Conservation (phyloP, 1,140 invertebrate species). For the Hyles vespertilio region DNA sequence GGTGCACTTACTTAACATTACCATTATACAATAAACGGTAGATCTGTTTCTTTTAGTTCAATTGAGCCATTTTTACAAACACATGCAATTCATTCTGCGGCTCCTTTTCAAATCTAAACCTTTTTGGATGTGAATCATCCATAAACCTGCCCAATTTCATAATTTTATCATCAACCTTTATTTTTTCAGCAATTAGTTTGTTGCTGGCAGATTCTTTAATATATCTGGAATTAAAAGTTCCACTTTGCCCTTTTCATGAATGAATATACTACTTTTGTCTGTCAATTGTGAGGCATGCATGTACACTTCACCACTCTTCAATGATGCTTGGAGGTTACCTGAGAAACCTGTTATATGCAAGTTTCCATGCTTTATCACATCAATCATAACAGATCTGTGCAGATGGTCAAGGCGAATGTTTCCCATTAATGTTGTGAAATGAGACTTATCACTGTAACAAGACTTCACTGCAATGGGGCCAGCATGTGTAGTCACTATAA, state of each 20-base stretch:
- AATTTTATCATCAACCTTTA: slow-evolving; percentile 66
- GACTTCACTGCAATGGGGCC: slow-evolving; percentile 66
- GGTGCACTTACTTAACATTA: neutral
- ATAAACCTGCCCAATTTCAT: slow-evolving; percentile 64
- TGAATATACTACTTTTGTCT: slow-evolving; percentile 72
- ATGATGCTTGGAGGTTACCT: slow-evolving; percentile 63
- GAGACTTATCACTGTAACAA: slow-evolving; percentile 70
- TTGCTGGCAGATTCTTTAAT: slow-evolving; percentile 62
- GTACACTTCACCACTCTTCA: slow-evolving; percentile 70
- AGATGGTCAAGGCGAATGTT: slow-evolving; percentile 60
- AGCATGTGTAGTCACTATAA: slow-evolving; percentile 58
- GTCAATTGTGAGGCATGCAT: slow-evolving; percentile 67
- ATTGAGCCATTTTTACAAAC: slow-evolving; percentile 73
- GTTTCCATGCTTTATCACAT: slow-evolving; percentile 69
- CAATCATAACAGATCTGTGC: slow-evolving; percentile 63
- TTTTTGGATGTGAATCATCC: slow-evolving; percentile 65
- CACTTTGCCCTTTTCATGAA: slow-evolving; percentile 72
- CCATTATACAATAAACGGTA: slow-evolving; percentile 50
- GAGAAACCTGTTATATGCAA: slow-evolving; percentile 66
- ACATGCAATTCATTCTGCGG: slow-evolving; percentile 60
- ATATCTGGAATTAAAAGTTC: slow-evolving; percentile 63
- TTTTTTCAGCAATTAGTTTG: slow-evolving; percentile 70
- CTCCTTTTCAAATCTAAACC: slow-evolving; percentile 67
- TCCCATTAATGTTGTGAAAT: slow-evolving; percentile 68
- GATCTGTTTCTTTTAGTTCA: slow-evolving; percentile 63